Base-by-base conservation (phyloP, 2,113 vertebrate species). In the Suncus etruscus region DNA sequence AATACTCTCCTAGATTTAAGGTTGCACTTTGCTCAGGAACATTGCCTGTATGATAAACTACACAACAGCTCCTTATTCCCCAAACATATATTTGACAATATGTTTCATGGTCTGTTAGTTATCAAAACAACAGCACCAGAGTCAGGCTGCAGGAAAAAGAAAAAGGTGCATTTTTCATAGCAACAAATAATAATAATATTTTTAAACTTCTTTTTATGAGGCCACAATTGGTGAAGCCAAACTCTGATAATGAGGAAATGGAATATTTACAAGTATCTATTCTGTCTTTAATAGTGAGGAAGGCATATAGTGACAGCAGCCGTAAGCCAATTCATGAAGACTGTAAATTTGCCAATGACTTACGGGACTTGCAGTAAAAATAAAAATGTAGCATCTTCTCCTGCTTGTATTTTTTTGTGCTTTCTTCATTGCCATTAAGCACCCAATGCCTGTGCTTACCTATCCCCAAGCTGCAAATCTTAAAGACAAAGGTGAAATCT, bases 221-320 rank as follows among this genome's bases (percentile, higher is more conserved):
- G 90, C 94, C 92, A 91, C 95, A 95, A 97, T 97, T 97, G 96
- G 97, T 96, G 97, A 97, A 97, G 97, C 95, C 96, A 96, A 97
- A 96, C 96, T 96, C 96, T 96, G 96, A 97, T 98, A 98, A 98
- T 97, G 97, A 97, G 95, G 96, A 95, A 95, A 97, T 83, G 88
- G 96, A 96, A 97, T 97, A 97, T 98, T 98, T 98, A 98, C 97
- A 97, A 97, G 96, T 85, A 94, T 93, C 96, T 95, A 94, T 96
- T 97, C 97, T 96, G 95, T 94, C 90, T 98, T 98, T 98, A 97
- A 98, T 97, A 96, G 93, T 94, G 96, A 95, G 96, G 96, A 97
- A 97, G 97, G 97, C 96, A 93, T 88, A 96, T 95, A 94, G 96
- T 97, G 96, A 97, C 97, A 97, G 96, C 95, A 96, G 96, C 96